A percentile compares a stretch with the other conserved stretches of the same genome.
These are phyloP conservation scores for Melieria omissa DNA, from an alignment of 2,888 invertebrate genomes.

Conservation along the genomic window DNA sequence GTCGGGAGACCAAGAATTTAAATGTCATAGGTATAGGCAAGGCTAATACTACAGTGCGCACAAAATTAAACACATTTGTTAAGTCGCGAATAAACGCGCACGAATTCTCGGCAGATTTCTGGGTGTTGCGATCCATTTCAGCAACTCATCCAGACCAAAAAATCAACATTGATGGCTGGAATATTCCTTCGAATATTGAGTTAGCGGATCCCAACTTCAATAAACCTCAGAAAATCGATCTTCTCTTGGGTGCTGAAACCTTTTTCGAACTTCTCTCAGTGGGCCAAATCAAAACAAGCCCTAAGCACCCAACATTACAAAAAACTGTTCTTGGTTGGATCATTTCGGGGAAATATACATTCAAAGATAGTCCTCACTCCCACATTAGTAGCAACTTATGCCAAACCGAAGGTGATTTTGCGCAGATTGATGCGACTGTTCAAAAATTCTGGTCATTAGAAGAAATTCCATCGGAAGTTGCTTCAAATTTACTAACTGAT, in stretches of 20 bases:
- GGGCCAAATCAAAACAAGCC: slow-evolving; percentile 27
- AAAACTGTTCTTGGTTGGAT: slow-evolving; percentile 37
- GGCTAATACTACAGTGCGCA: background rate
- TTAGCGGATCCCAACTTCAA: slow-evolving; percentile 35
- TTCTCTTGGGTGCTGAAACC: slow-evolving; percentile 27
- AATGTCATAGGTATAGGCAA: slow-evolving; percentile 6
- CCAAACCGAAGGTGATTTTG: no score
- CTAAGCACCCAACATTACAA: slow-evolving; percentile 17
- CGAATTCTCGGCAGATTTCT: no score
- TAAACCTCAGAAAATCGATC: slow-evolving; percentile 25
- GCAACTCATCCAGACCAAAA: slow-evolving; percentile 41
- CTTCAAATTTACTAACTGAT: no score
- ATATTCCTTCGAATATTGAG: slow-evolving; percentile 19
- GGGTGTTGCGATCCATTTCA: slow-evolving; percentile 37
- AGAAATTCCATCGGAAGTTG: no score
- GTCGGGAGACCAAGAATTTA: background rate
- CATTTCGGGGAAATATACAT: slow-evolving; percentile 25
- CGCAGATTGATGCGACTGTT: no score
- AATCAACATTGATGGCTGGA: slow-evolving; percentile 29
- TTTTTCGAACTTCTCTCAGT: slow-evolving; percentile 28
- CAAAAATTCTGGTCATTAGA: no score
- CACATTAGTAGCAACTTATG: no score
- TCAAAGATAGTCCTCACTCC: no score
- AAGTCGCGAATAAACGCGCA: background rate
- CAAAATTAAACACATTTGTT: background rate